These are phyloP conservation scores for Tribolium castaneum DNA, from an alignment of 1,140 invertebrate genomes.

Conservation along the genomic window DNA sequence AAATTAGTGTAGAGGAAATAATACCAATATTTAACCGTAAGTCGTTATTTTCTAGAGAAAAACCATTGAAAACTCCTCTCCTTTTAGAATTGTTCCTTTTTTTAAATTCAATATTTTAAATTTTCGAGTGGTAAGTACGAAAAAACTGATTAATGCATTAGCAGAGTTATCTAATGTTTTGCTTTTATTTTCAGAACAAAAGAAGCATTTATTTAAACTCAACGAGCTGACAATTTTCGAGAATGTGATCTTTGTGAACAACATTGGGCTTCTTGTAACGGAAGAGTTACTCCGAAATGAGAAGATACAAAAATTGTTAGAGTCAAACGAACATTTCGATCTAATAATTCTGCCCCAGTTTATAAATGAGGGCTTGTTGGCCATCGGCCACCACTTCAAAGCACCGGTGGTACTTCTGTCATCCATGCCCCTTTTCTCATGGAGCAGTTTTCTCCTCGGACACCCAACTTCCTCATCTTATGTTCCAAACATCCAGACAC, in stretches of 20 bases:
- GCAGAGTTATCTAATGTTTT: neutral
- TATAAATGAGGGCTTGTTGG: slow-evolving; percentile 64
- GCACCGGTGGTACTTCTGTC: slow-evolving; percentile 62
- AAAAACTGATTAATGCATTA: neutral
- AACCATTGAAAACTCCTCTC: neutral
- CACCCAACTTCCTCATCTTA: slow-evolving; percentile 62
- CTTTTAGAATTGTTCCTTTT: neutral
- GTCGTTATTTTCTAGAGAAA: neutral
- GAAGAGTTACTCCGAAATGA: slow-evolving; percentile 11
- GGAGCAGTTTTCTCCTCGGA: slow-evolving; percentile 55
- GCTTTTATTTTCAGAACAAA: slow-evolving; percentile 35
- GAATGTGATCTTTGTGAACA: slow-evolving; percentile 17
- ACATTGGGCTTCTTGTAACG: slow-evolving; percentile 12
- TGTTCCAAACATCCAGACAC: slow-evolving; percentile 56
- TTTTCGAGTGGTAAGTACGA: neutral
- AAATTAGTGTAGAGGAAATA: slow-evolving; percentile 41
- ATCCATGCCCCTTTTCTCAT: slow-evolving; percentile 54
- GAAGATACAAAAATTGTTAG: slow-evolving; percentile 49
- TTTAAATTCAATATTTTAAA: neutral
- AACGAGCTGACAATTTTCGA: neutral
- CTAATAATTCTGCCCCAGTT: slow-evolving; percentile 64
- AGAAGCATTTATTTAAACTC: neutral
- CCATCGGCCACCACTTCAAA: slow-evolving; percentile 62
- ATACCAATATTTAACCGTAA: slow-evolving; percentile 15
- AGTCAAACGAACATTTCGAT: slow-evolving; percentile 64